Evolutionary conservation across 1,140 invertebrate species (phyloP).

Genomic region (Heliconius congener): DNA sequence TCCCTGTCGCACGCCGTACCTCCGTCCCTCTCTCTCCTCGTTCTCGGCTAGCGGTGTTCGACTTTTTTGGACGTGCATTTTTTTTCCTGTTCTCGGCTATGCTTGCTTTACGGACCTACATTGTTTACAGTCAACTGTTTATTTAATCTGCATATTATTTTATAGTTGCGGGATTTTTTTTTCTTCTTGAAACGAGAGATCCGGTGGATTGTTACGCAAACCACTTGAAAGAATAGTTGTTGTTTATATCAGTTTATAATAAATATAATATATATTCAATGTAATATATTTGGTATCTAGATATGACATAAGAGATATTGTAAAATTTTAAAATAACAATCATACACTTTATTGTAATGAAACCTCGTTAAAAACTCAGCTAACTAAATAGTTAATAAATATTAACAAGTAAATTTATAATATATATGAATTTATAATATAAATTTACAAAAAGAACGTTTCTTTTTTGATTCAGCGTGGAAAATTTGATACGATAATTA

Average conservation of each 20-base stretch:
- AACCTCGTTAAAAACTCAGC: no score
- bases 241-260: not conserved
- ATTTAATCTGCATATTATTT: conserved; percentile 43
- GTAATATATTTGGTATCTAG: not conserved
- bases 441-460: no score
- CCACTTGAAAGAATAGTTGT: not conserved
- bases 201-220: not conserved
- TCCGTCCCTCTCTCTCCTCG: conserved; percentile 41
- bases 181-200: not conserved
- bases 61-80: conserved; percentile 76
- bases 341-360: no score
- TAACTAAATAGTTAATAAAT: no score
- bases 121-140: conserved; percentile 60
- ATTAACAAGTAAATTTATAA: no score
- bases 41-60: conserved; percentile 75
- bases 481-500: not conserved
- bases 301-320: not conserved
- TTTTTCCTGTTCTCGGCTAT: conserved; percentile 73
- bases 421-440: no score
- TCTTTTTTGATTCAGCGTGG: no score
- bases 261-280: not conserved
- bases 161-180: conserved; percentile 24
- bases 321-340: no score
- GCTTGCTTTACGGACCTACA: conserved; percentile 62
- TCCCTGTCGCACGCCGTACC: conserved; percentile 50